Evolutionary conservation across 2,888 invertebrate genomes (phyloP).

Genomic region (Campopleginae sp.): DNA sequence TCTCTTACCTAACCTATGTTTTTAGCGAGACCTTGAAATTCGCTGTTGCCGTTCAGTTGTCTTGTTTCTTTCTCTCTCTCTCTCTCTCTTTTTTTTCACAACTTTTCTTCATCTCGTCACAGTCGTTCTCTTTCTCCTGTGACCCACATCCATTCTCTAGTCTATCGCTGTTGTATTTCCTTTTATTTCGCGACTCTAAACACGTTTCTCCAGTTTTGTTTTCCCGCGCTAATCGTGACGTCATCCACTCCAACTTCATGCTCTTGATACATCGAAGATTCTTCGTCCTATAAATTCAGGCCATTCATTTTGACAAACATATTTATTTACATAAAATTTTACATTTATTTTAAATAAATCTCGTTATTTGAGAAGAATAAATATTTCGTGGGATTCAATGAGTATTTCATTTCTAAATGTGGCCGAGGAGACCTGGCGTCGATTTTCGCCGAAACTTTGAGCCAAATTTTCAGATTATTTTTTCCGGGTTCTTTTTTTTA

Average conservation of each 20-base stretch:
- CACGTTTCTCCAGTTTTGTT: slow-evolving; percentile 13
- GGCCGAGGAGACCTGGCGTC: not conserved
- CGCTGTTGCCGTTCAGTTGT: not conserved
- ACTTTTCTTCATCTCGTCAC: slow-evolving; percentile 30
- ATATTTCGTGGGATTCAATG: too few relatives aligned
- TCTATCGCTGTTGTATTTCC: slow-evolving; percentile 32
- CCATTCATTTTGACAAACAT: too few relatives aligned
- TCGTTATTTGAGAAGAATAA: too few relatives aligned
- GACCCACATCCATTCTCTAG: slow-evolving; percentile 48
- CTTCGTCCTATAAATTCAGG: not conserved
- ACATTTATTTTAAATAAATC: too few relatives aligned
- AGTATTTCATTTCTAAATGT: too few relatives aligned
- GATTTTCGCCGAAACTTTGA: not conserved
- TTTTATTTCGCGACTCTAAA: slow-evolving; percentile 21
- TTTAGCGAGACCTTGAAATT: slow-evolving; percentile 62
- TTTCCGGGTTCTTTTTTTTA: not conserved
- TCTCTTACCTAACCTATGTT: slow-evolving; percentile 54
- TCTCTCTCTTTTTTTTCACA: not conserved
- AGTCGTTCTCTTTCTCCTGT: slow-evolving; percentile 42
- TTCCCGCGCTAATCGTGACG: not conserved
- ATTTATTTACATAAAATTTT: too few relatives aligned
- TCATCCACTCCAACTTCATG: not conserved
- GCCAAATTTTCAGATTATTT: not conserved
- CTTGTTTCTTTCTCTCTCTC: not conserved
- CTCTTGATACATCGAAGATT: not conserved